Base-by-base conservation (phyloP, 2,888 invertebrate species). In the Artemia sinica region DNA sequence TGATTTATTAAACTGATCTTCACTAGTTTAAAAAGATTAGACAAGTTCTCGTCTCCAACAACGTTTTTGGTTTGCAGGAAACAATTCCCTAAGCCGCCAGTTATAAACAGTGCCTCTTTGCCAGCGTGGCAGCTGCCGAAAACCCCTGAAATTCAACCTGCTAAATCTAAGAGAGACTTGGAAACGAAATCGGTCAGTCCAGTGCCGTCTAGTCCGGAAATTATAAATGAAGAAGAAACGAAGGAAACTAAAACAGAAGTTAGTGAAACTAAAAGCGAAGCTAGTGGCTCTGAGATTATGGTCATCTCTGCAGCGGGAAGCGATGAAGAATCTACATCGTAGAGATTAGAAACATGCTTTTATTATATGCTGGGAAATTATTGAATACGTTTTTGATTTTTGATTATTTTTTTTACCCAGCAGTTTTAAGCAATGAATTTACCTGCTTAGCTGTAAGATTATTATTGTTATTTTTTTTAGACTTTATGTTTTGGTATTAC, bases 51-150 rank as follows among this genome's bases (percentile, higher is more conserved):
- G 41, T 41, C 6, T 41, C 41, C 9, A 58, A 9, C n/a, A 18
- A 52, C 28, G n/a, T 65, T 65, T 67, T 48, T 13, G 12, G 72
- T 70, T 68, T 73, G 72, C 73, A 87, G 89, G 75, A 89, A 88
- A 77, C 89, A 89, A 79, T 89, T 89, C 77, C 86, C 89, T 28
- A 82, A 84, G 12, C 82, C 87, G 4, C 70, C 71, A 50, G 79
- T 80, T 50, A 76, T 78, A 74, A 78, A 80, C 7, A 28, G 51
- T 12, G 81, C 85, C 1, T 87, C 87, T 1, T 89, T 89, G 73
- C 89, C 89, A 28, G 84, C 87, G 13, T 89, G 89, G 89, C 89
- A 89, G 77, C 79, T 88, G 71, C 84, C 84, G n/a, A 49, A 67
- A 51, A 18, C 51, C n/a, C 18, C 69, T 28, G 63, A 58, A 58